These are phyloP conservation scores for Pituophis catenifer DNA, from an alignment of 2,113 vertebrate species.

Conservation along the genomic window DNA sequence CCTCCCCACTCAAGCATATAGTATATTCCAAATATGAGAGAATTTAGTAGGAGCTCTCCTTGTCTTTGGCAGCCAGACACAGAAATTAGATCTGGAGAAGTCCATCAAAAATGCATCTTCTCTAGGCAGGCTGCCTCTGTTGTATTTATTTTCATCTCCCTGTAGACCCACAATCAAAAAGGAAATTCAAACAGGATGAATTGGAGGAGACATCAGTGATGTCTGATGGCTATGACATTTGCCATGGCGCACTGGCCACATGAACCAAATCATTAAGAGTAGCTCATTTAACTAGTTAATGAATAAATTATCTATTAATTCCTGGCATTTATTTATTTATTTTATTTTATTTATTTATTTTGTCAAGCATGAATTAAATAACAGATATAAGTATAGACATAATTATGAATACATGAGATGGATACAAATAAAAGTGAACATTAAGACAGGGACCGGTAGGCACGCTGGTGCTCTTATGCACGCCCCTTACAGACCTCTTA, in stretches of 20 bases:
- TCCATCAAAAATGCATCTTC: not conserved
- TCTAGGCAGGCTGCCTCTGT: not conserved
- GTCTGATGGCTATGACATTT: not conserved
- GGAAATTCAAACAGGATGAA: not conserved
- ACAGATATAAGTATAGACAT: too few relatives aligned
- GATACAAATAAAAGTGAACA: too few relatives aligned
- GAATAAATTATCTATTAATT: not conserved
- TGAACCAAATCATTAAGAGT: not conserved
- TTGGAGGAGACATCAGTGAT: not conserved
- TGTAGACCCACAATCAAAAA: not conserved
- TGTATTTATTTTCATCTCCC: not conserved
- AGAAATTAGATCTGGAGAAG: not conserved
- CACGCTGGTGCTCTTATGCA: too few relatives aligned
- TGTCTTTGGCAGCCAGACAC: not conserved
- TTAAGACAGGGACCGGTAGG: too few relatives aligned
- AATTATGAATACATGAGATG: too few relatives aligned
- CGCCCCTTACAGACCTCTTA: too few relatives aligned
- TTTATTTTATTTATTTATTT: too few relatives aligned
- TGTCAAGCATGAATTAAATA: too few relatives aligned
- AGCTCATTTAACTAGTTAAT: not conserved
- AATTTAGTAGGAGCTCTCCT: not conserved
- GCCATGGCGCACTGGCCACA: not conserved
- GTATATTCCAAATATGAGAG: not conserved
- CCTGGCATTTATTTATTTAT: not conserved
- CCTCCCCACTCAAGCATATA: not conserved